Base-by-base conservation (phyloP, 2,113 vertebrate species). In the Embiotoca jacksoni region DNA sequence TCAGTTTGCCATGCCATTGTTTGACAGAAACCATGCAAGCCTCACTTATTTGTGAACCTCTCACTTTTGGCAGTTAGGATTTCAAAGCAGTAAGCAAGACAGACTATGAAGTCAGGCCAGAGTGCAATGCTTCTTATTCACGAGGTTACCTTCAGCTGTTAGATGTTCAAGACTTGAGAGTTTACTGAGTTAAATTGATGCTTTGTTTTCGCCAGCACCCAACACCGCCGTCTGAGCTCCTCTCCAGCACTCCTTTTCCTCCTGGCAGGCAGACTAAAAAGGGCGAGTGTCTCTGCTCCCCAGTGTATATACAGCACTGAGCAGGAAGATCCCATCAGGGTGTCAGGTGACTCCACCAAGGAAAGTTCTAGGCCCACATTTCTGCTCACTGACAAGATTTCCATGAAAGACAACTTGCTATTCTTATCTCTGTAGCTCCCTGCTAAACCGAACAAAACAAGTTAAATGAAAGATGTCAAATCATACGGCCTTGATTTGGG, bases 61-160 rank as follows among this genome's bases (percentile, higher is more conserved):
- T 77, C 49, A 78, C 41, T 46, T 72, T 56, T 80, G 41, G 16
- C 41, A 23, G 55, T 72, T 66, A 72, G 30, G 13, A 59, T 69
- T 68, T 77, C 23, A 85, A 82, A 84, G 62, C 81, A 89, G 67
- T 63, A 85, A 91, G 75, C 82, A 81, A 91, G 78, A 79, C 81
- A 83, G 57, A 83, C 66, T 54, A 31, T 58, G 53, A 89, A 89
- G 81, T 62, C 78, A 87, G 81, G 66, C 72, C 41, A 73, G 54
- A 60, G 69, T 73, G 72, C 82, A 83, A 68, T 47, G 47, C 77
- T 78, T 75, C 66, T 61, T 67, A 60, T 67, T 52, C 52, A 84
- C 31, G 37, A 52, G 41, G 78, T 95, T 94, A 95, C 94, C 94
- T 95, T 93, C 73, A n/a, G 79, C 67, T 37, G 85, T 81, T 83